These are phyloP conservation scores for Monochamus alternatus DNA, from an alignment of 2,888 invertebrate genomes.

Conservation along the genomic window DNA sequence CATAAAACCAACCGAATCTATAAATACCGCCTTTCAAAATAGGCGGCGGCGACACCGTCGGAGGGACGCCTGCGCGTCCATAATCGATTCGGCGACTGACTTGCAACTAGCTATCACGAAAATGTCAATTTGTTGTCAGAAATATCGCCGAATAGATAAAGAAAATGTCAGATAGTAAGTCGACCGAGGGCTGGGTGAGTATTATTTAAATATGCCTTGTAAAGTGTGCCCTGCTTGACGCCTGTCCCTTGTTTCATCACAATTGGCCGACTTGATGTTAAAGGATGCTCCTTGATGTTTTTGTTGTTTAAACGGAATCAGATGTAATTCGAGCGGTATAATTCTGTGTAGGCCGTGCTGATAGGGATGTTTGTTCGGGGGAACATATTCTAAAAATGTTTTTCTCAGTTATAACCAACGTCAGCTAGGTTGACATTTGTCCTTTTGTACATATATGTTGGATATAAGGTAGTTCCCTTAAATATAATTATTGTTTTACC, in stretches of 20 bases:
- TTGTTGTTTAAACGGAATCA: conserved; percentile 13
- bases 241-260: conserved; percentile 21
- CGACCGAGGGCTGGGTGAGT: conserved; percentile 64
- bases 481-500: neutral
- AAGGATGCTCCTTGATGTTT: conserved; percentile 30
- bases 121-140: conserved; percentile 69
- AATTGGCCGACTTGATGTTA: conserved; percentile 18
- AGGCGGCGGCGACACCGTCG: conserved; percentile 43
- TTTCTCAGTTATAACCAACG: neutral
- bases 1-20: conserved; percentile 21
- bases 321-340: conserved; percentile 10
- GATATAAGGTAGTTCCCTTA: neutral
- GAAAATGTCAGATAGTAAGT: conserved; percentile 69
- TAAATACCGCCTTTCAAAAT: conserved; percentile 32
- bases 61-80: conserved; percentile 60
- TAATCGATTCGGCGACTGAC: conserved; percentile 61
- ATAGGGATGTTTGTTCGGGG: neutral
- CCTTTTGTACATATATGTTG: neutral
- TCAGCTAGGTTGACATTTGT: neutral
- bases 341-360: neutral
- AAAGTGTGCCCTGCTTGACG: conserved; percentile 26
- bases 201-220: conserved; percentile 23
- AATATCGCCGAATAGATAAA: conserved; percentile 63
- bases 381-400: neutral
- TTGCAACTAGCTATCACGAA: conserved; percentile 62